Evolutionary conservation across 1,140 invertebrate genomes (phyloP).

Genomic region (Temnothorax curvispinosus): DNA sequence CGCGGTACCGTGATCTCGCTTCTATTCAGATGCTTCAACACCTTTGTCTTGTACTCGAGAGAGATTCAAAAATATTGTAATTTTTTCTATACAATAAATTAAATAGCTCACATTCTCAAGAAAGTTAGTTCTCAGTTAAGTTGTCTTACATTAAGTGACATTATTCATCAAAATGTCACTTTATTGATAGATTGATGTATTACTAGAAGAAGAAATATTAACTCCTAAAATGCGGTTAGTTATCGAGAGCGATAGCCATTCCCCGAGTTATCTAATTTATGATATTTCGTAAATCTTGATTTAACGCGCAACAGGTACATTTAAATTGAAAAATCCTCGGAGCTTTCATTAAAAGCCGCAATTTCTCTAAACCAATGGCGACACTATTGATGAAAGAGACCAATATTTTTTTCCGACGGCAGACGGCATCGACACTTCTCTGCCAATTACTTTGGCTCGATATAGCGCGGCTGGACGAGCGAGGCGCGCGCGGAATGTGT

Average conservation of each 20-base stretch:
- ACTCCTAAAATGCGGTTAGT: neutral
- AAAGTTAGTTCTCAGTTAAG: neutral
- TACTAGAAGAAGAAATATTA: neutral
- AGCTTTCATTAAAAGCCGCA: neutral
- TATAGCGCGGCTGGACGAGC: conserved; percentile 47
- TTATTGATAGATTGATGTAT: neutral
- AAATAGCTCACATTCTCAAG: neutral
- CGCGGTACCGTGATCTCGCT: conserved; percentile 20
- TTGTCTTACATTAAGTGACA: neutral
- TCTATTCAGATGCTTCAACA: neutral
- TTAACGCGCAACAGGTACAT: neutral
- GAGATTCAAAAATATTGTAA: neutral
- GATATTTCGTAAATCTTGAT: neutral
- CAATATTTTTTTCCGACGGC: conserved; percentile 6
- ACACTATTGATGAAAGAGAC: conserved; percentile 8
- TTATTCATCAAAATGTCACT: neutral
- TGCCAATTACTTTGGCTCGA: conserved; percentile 30
- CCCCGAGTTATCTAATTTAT: neutral
- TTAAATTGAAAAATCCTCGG: conserved; percentile 20
- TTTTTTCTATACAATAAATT: neutral
- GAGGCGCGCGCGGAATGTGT: conserved; percentile 64
- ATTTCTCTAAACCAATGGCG: conserved; percentile 16
- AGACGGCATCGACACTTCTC: conserved; percentile 20
- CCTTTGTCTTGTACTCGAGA: neutral
- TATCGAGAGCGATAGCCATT: neutral